These are phyloP conservation scores for Planococcus citri DNA, from an alignment of 1,140 invertebrate genomes.

Conservation along the genomic window DNA sequence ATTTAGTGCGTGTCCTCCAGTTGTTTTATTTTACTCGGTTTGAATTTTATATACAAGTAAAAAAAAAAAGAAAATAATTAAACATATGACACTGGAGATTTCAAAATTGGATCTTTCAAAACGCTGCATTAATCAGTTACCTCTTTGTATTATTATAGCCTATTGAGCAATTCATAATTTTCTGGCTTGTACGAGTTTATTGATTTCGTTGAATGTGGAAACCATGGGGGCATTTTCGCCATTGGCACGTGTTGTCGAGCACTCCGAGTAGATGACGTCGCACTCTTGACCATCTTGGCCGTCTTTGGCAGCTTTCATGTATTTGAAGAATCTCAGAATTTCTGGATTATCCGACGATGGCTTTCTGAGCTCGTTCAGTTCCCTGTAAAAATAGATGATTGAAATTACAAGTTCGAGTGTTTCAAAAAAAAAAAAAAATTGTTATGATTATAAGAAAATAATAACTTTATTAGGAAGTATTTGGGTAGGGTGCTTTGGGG, in stretches of 20 bases:
- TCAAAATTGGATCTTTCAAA: too few species aligned
- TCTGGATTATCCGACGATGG: conserved; percentile 70
- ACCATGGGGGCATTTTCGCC: conserved; percentile 58
- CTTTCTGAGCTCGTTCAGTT: conserved; percentile 65
- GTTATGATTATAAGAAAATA: too few species aligned
- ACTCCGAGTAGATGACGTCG: conserved; percentile 37
- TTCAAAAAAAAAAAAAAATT: too few species aligned
- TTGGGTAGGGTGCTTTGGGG: too few species aligned
- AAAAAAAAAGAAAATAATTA: too few species aligned
- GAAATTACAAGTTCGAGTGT: neutral
- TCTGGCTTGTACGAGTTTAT: conserved; percentile 62
- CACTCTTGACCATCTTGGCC: conserved; percentile 66
- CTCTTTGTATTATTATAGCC: too few species aligned
- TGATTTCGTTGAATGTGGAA: conserved; percentile 70
- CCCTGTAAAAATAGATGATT: conserved; percentile 38
- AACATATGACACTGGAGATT: too few species aligned
- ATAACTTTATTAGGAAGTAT: too few species aligned
- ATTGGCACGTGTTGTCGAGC: conserved; percentile 35
- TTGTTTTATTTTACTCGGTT: neutral
- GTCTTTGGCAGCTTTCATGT: conserved; percentile 75
- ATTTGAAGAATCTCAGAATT: conserved; percentile 70
- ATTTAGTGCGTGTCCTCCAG: neutral
- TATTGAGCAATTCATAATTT: neutral
- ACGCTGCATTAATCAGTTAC: too few species aligned
- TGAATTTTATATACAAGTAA: too few species aligned